Evolutionary conservation across 2,797 vertebrate genomes (phyloP).

Genomic region (Galagoides demidoff): DNA sequence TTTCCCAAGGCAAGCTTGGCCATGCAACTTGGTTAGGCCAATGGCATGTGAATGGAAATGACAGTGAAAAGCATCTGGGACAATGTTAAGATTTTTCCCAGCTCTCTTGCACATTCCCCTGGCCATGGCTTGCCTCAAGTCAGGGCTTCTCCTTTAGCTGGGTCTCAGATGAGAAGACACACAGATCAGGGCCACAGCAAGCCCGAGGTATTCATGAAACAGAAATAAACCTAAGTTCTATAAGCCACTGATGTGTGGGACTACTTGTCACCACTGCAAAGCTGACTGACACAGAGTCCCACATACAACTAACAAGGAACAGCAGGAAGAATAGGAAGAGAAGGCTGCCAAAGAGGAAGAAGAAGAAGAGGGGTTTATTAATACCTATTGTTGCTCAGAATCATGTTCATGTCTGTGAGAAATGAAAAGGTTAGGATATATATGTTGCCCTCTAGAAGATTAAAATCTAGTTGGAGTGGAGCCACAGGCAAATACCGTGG

Average conservation of each 20-base stretch:
- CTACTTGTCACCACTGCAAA: not conserved
- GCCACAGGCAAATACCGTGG: not conserved
- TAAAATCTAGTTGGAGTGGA: not conserved
- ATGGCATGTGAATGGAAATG: not conserved
- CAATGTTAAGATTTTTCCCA: not conserved
- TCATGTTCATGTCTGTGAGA: not conserved
- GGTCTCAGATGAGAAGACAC: not conserved
- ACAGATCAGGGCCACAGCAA: not conserved
- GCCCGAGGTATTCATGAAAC: not conserved
- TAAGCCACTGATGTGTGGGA: not conserved
- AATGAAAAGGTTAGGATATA: not conserved
- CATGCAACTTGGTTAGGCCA: not conserved
- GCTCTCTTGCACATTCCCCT: not conserved
- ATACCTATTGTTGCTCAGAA: not conserved
- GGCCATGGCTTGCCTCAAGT: not conserved
- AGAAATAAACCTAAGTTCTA: not conserved
- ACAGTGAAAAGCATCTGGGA: not conserved
- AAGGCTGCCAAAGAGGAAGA: not conserved
- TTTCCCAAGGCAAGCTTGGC: not conserved
- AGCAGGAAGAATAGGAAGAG: not conserved
- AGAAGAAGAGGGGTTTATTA: not conserved
- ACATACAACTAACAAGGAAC: not conserved
- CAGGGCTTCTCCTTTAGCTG: not conserved
- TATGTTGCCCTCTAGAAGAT: not conserved
- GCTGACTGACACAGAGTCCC: not conserved